Base-by-base conservation (phyloP, 2,113 vertebrate genomes). In the Ciconia boyciana region DNA sequence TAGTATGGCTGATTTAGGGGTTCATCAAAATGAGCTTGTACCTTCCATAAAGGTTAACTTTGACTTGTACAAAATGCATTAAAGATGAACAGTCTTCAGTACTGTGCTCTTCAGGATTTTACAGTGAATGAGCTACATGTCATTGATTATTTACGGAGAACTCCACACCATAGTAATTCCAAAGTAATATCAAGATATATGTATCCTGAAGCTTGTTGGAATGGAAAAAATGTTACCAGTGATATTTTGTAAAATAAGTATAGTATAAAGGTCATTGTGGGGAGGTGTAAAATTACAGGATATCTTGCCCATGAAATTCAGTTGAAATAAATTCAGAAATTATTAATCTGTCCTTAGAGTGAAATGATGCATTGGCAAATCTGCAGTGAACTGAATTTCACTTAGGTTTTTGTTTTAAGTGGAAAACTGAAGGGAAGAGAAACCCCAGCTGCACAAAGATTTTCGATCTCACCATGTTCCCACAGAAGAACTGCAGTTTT, bases 121-220 rank as follows among this genome's bases (percentile, higher is more conserved):
- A 93, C 89, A 94, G 96, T n/a, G 94, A 97, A 91, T 13, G 94
- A 94, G 88, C 90, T 88, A 90, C 91, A 29, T 88, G 91, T 86
- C 96, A 96, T 91, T 96, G 96, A 96, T 97, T 97, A 98, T 97
- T 97, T 97, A 98, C 93, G 29, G 94, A 96, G 93, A 86, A 24
- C 94, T 96, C 95, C 93, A 93, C 87, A 89, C 78, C 76, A 34
- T 66, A 79, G 87, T 95, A 89, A 93, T 96, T 97, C 93, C 94
- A 75, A 95, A 97, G 96, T 93, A 95, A 96, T 96, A 96, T 93
- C 94, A 93, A 94, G 96, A 97, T 95, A 83, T 95, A 95, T 92
- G 86, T 94, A 88, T 95, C 86, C 88, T 84, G 94, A 96, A 97
- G 95, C 94, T 95, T 93, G 94, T 75, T 96, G 96, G 88, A 97